Evolutionary conservation across 2,797 vertebrate genomes (phyloP).

Genomic region (Lophius americanus): DNA sequence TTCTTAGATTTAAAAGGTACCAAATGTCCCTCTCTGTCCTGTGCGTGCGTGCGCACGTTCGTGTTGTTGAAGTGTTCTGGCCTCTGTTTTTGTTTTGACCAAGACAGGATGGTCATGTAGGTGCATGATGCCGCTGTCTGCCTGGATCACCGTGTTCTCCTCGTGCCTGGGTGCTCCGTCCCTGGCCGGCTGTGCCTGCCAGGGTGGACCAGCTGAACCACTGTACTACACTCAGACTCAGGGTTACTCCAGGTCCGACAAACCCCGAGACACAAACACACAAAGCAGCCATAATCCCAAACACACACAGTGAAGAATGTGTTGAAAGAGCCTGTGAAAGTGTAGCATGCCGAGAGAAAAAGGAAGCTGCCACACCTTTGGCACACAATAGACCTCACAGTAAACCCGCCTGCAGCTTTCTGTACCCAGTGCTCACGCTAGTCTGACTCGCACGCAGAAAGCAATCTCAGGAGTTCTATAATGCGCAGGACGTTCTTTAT

Average conservation of each 20-base stretch:
- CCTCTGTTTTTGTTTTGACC: constrained; percentile 32
- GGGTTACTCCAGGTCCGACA: constrained; percentile 36
- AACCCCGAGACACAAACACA: constrained; percentile 25
- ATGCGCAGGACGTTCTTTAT: neutral
- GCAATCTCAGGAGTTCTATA: neutral
- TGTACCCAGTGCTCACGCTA: neutral
- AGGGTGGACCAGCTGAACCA: constrained; percentile 48
- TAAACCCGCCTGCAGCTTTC: neutral
- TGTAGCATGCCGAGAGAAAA: neutral
- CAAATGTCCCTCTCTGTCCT: constrained; percentile 1
- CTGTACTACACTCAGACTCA: neutral
- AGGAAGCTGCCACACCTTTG: neutral
- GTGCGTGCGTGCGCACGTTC: constrained; percentile 1
- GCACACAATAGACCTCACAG: neutral
- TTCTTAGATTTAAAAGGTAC: neutral
- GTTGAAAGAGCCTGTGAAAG: constrained; percentile 11
- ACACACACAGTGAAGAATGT: constrained; percentile 7
- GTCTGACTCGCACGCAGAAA: neutral
- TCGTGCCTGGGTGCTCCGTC: constrained; percentile 31
- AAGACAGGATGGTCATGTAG: constrained; percentile 18
- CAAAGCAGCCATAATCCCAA: constrained; percentile 16
- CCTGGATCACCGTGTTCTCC: constrained; percentile 43
- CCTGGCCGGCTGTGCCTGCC: constrained; percentile 42
- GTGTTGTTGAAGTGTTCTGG: constrained; percentile 12
- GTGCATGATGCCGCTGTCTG: constrained; percentile 21